Evolutionary conservation across 1,140 invertebrate genomes (phyloP).

Genomic region (Bombus confusus): DNA sequence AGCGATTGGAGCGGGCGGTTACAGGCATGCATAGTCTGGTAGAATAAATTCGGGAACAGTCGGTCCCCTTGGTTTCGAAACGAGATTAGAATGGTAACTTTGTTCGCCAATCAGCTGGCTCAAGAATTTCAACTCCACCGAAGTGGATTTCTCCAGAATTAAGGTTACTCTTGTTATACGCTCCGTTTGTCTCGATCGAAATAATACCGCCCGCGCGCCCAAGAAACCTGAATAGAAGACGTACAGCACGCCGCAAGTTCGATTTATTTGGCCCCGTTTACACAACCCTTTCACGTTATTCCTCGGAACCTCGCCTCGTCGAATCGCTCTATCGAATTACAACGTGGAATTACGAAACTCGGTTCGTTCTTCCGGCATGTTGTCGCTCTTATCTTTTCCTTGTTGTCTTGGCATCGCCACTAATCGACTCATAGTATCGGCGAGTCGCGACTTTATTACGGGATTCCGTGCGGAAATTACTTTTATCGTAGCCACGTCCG

Average conservation of each 20-base stretch:
- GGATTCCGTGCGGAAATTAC: conserved; percentile 19
- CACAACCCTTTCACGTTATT: conserved; percentile 13
- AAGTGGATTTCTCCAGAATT: conserved; percentile 63
- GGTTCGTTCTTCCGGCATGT: background rate
- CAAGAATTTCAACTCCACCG: conserved; percentile 72
- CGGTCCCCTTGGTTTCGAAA: conserved; percentile 64
- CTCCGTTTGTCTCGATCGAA: conserved; percentile 54
- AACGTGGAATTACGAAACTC: background rate
- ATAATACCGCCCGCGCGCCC: conserved; percentile 41
- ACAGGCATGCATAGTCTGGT: conserved; percentile 38
- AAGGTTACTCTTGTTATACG: conserved; percentile 57
- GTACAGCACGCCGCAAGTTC: background rate
- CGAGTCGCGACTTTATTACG: conserved; percentile 9
- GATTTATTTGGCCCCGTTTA: conserved; percentile 39
- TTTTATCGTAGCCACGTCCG: conserved; percentile 12
- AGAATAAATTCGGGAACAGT: conserved; percentile 75
- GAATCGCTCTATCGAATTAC: conserved; percentile 23
- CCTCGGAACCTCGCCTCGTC: background rate
- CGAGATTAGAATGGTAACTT: conserved; percentile 79
- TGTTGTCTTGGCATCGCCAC: background rate
- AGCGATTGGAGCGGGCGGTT: conserved; percentile 74
- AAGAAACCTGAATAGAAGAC: conserved; percentile 12
- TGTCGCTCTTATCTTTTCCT: no score
- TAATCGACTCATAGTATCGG: conserved; percentile 6
- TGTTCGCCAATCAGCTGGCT: conserved; percentile 78